phyloP scores from a whole-genome alignment of 1,140 invertebrate genomes.

The Ostrea denselamellosa region DNA sequence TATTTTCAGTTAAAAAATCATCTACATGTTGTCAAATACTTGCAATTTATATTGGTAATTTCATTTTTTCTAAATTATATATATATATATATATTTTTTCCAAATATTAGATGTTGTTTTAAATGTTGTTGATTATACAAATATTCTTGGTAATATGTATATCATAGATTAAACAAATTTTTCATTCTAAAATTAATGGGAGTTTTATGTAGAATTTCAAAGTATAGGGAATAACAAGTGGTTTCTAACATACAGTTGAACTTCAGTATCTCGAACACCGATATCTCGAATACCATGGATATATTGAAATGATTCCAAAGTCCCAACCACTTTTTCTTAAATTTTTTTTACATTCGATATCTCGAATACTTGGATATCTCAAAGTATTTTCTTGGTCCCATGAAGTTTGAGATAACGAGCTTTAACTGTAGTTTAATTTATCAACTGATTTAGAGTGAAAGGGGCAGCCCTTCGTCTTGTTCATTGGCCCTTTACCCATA shows the following conservation, averaged over 20 bases:
- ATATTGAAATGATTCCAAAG: no score
- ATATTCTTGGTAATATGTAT: neutral
- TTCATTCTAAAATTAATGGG: neutral
- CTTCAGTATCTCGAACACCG: no score
- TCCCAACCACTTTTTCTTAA: no score
- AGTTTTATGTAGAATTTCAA: neutral
- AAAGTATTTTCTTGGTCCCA: no score
- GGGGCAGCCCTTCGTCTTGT: neutral
- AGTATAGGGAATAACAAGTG: neutral
- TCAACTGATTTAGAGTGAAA: no score
- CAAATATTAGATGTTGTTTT: slow-evolving; percentile 3
- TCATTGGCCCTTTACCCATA: neutral
- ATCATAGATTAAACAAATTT: neutral
- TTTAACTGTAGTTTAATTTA: no score
- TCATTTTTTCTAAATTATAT: neutral
- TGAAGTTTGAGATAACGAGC: no score
- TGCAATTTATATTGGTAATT: slow-evolving; percentile 18
- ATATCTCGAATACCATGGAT: no score
- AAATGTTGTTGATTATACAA: neutral
- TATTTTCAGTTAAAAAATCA: slow-evolving; percentile 1
- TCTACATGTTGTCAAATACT: neutral
- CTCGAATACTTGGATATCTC: no score
- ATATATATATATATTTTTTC: neutral
- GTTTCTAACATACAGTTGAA: no score
- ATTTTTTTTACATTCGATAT: no score